Conservation (phyloP, 2,888 invertebrate species). For the Chorisops tibialis region DNA sequence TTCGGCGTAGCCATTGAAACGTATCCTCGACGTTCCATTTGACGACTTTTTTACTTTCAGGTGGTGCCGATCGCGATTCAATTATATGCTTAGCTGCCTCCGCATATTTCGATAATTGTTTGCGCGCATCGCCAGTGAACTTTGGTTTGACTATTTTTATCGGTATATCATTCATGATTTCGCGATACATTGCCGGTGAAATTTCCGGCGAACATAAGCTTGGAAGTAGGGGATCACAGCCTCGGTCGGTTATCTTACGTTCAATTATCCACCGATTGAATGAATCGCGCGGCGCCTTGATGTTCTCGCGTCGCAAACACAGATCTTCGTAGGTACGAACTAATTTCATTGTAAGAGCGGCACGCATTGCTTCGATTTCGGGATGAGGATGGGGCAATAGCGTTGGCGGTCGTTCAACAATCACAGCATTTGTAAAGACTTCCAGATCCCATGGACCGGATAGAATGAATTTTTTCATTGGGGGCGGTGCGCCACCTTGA, state of each 20-base stretch:
- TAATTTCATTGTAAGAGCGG: slow-evolving; percentile 76
- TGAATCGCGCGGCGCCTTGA: slow-evolving; percentile 94
- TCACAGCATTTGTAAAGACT: slow-evolving; percentile 83
- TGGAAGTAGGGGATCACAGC: slow-evolving; percentile 86
- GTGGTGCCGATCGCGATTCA: slow-evolving; percentile 86
- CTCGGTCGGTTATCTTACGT: slow-evolving; percentile 85
- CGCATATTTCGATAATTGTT: slow-evolving; percentile 89
- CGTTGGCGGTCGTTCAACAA: slow-evolving; percentile 75
- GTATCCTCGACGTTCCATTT: slow-evolving; percentile 99
- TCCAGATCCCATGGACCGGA: slow-evolving; percentile 95
- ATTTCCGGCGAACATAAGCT: slow-evolving; percentile 90
- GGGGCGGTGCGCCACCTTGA: slow-evolving; percentile 60
- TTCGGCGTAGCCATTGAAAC: slow-evolving; percentile 90
- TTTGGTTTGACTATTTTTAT: slow-evolving; percentile 93
- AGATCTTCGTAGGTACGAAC: slow-evolving; percentile 90
- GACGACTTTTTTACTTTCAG: slow-evolving; percentile 93
- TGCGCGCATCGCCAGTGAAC: slow-evolving; percentile 91
- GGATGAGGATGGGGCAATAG: slow-evolving; percentile 90
- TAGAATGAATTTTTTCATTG: slow-evolving; percentile 80
- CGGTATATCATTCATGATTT: slow-evolving; percentile 97
- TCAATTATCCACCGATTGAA: slow-evolving; percentile 97
- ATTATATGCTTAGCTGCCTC: slow-evolving; percentile 97
- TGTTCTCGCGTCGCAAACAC: slow-evolving; percentile 86
- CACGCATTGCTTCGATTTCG: slow-evolving; percentile 84
- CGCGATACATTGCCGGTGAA: slow-evolving; percentile 91